Base-by-base conservation (phyloP, 2,113 vertebrate species). In the Petromus typicus region DNA sequence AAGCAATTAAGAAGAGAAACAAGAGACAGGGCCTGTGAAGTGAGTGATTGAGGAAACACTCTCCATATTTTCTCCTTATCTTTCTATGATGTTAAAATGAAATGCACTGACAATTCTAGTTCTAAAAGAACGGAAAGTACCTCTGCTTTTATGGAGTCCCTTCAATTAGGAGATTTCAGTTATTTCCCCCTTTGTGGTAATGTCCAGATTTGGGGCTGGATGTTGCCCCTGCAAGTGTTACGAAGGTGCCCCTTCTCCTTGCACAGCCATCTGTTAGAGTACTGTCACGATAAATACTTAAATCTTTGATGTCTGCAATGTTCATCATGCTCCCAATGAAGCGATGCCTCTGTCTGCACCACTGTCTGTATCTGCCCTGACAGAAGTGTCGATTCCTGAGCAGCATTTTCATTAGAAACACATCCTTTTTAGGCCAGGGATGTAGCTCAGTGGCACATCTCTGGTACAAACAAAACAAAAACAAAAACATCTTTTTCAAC, bases 1-100 rank as follows among this genome's bases (percentile, higher is more conserved):
- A 45, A 76, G 80, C 93, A 81, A 93, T 96, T 96, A 97, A 93
- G 96, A 88, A 92, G 92, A 86, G 57, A 89, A 86, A 71, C 32
- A 86, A 83, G 73, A 91, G 92, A 84, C 20, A 45, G 61, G 85
- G 37, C 82, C 89, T 91, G 95, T 63, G 73, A 59, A 93, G 66
- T 45, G 8, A 40, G 76, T 54, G 54, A 59, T 37, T 90, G 90
- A 48, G 56, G 10, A n/a, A 14, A 43, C 18, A 14, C 32, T 90
- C 56, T 92, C 34, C 54, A 18, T 73, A 37, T 69, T 56, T 59
- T 82, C n/a, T 83, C 32, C 94, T 93, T 85, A 56, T n/a, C 54
- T 51, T n/a, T 89, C 83, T 59, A n/a, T 84, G 59, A 64, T 18
- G 81, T 96, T 69, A 79, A 84, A 92, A 71, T 87, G 59, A 69